Evolutionary conservation across 1,140 invertebrate species (phyloP), one percentile per base, ranked within the genome.

Genomic region (Latrodectus geometricus): DNA sequence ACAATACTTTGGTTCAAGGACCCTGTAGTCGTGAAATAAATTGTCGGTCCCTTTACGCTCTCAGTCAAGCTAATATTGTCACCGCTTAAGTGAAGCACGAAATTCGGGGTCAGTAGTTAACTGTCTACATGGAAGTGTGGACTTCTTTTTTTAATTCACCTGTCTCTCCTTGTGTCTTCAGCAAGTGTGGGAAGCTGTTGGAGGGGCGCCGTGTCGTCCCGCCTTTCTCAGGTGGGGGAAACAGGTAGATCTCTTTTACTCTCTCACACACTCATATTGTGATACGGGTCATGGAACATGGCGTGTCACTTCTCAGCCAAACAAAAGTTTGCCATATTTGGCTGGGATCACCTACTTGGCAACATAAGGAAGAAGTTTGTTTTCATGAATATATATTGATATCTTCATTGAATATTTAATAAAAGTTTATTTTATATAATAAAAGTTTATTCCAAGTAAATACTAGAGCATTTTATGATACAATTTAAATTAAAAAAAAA

Each of bases 221-320:
- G 21, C 81, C 23, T 35, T 49, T 73, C 21, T 48, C 4, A 4
- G 70, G 17, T 17, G 65, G 79, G 56, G 50, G 72, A 52, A 21
- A 72, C 11, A 61, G 20, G 61, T 48, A 73, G 61, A 73, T 73
- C 79, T 72, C 69, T 61, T 82, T 82, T 73, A 75, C 56, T 74
- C 81, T 82, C 80, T 83, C 81, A 75, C 81, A 83, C 81, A 75
- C 81, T 82, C 69, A 12, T 23, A 52, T 75, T 83, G 81, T 66
- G 81, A 83, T 72, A 83, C 81, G 81, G 81, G 81, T 83, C 81
- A 83, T 56, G 56, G 81, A 83, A 83, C 81, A 83, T 83, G 72
- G 81, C 81, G 81, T 83, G 81, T 83, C 70, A 72, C 35, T 20
- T 20, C 74, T 83, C 61, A 15, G 21, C 9, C 69, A 17, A 82